phyloP scores from a whole-genome alignment of 1,140 invertebrate genomes.

The Camponotus pennsylvanicus region DNA sequence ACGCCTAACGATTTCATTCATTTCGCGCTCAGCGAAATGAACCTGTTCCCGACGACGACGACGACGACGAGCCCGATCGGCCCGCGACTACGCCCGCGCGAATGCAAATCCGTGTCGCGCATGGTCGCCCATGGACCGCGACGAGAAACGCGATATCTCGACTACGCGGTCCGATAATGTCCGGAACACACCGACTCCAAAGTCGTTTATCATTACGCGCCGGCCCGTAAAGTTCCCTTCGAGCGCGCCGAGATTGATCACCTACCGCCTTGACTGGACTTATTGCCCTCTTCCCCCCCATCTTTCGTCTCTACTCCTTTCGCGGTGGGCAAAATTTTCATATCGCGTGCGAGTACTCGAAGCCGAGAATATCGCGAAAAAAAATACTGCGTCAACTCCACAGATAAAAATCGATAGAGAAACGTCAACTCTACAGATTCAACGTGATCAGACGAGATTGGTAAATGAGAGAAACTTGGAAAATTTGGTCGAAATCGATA shows the following conservation, averaged over 20 bases:
- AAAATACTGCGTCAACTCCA: background rate
- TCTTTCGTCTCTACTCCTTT: constrained; percentile 25
- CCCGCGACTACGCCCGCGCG: constrained; percentile 31
- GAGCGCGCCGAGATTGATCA: constrained; percentile 66
- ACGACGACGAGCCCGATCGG: constrained; percentile 34
- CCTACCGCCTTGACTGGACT: constrained; percentile 48
- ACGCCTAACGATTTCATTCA: constrained; percentile 75
- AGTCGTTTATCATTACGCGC: constrained; percentile 71
- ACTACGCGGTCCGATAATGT: constrained; percentile 67
- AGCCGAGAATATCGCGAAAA: background rate
- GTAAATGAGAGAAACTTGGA: constrained; percentile 25
- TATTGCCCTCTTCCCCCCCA: constrained; percentile 20
- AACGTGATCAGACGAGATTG: background rate
- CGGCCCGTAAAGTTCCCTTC: constrained; percentile 21
- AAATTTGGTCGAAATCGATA: background rate
- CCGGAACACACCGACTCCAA: constrained; percentile 59
- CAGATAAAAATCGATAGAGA: background rate
- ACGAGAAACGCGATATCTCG: constrained; percentile 67
- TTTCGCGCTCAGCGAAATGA: constrained; percentile 69
- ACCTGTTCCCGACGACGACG: constrained; percentile 68
- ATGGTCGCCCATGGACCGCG: constrained; percentile 65
- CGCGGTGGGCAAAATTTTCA: constrained; percentile 26
- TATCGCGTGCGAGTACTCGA: background rate
- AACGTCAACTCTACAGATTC: background rate
- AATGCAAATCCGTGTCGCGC: constrained; percentile 66